Base-by-base conservation (phyloP, 2,888 invertebrate genomes). In the Himalopsyche kuldschensis region DNA sequence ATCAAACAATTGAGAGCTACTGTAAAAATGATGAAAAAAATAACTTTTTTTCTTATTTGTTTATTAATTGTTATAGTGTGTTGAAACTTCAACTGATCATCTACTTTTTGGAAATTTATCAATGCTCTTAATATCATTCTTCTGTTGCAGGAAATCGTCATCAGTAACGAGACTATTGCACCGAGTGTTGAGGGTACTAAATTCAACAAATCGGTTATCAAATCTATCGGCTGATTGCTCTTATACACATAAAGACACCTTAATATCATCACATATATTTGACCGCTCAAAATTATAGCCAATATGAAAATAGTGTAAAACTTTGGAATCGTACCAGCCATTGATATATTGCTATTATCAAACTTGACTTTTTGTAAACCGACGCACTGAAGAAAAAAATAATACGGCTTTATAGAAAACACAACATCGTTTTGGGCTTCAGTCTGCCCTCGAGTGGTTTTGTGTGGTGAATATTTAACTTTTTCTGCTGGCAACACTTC, bases 331-430 rank as follows among this genome's bases (percentile, higher is more conserved):
- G 1, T 15, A 11, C 69, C 69, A 2, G 69, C 27, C 0, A 76
- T 31, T 30, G 27, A 69, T 30, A 69, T 69, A 4, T 79, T 63
- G 55, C 47, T 47, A 1, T 15, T 17, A 30, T 48, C 48, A 24
- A 82, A 78, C 15, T 27, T 69, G 3, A 82, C 55, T 47, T 82
- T 82, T 79, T 82, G 82, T 76, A 82, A 46, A 24, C 79, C 82
- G 17, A 82, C 8, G 1, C 79, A n/a, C 24, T 46, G 35, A 11
- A 82, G 55, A 24, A 79, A 11, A 5, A 47, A 31, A 79, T 63
- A 82, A 63, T 79, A 82, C n/a, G 82, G 82, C 32, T 82, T 82
- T 17, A 82, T 75, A 30, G 75, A 24, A 30, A 30, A 63, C 4
- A 69, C 69, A 69, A 69, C 4, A 30, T 69, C 69, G 30, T 69